Base-by-base conservation (phyloP, 2,113 vertebrate genomes). In the Triplophysa siluroides region DNA sequence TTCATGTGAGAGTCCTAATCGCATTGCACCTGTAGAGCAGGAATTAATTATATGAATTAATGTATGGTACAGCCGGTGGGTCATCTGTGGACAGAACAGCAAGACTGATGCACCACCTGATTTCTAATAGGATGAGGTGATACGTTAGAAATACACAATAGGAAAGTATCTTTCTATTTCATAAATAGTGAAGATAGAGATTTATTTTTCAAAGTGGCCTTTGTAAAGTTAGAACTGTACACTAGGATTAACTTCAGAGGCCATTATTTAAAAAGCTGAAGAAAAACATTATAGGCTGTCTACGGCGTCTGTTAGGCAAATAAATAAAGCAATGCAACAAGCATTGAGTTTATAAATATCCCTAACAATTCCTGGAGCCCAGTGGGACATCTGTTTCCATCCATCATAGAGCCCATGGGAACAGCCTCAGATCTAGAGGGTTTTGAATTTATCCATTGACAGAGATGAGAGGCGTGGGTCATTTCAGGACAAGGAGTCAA, bases 271-370 rank as follows among this genome's bases (percentile, higher is more conserved):
- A 60, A 41, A 61, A 29, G 5, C 50, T 11, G 60, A 21, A 24
- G 13, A 8, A 61, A 74, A 45, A 61, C 8, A 38, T 74, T 43
- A 45, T 43, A 24, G 19, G 13, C 23, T 58, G 26, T 74, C 38
- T 16, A 14, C 21, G 26, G 78, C 78, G 80, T 81, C 83, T 81
- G 74, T 56, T 78, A 75, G 58, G 79, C 38, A 81, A 74, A 81
- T 78, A 84, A 81, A 81, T 58, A 75, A 78, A 56, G 56, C 47
- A 65, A 69, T 64, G 75, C 75, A 84, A 84, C 77, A 84, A 81
- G 52, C 63, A 74, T 63, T 68, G 56, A 80, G 79, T 74, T 81
- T 84, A 84, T 84, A 84, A 81, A 81, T 84, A 84, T 81, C 73
- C 41, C 76, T 76, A 81, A 84, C 83, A 81, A 81, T 78, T 81